A percentile compares a stretch with the other conserved stretches of the same genome.
Conservation (phyloP, 2,797 vertebrate genomes). For the Gymnothorax javanicus region DNA sequence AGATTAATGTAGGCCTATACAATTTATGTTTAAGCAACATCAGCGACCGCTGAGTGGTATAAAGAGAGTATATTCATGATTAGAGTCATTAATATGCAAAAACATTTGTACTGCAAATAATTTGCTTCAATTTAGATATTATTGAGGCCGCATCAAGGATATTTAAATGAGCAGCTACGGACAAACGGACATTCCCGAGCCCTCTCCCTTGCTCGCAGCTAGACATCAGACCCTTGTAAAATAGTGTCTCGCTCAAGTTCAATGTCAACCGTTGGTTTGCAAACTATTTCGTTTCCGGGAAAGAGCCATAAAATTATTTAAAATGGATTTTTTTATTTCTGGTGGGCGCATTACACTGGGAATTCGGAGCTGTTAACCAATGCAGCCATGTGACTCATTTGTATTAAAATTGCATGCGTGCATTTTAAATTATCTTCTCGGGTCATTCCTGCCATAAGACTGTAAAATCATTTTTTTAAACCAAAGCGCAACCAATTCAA, state of each 20-base stretch:
- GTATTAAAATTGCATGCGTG: neutral
- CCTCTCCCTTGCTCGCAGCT: neutral
- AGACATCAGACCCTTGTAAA: neutral
- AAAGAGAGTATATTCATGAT: neutral
- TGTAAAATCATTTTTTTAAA: neutral
- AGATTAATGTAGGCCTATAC: neutral
- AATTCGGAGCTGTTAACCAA: neutral
- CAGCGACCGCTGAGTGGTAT: neutral
- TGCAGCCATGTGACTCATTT: neutral
- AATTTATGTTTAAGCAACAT: neutral
- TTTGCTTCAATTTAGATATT: neutral
- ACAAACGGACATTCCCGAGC: neutral
- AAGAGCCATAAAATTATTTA: neutral
- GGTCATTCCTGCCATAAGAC: neutral
- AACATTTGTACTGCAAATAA: neutral
- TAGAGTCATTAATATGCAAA: neutral
- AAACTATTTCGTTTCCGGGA: neutral
- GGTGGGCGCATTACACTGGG: neutral
- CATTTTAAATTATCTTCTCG: neutral
- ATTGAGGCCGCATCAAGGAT: neutral
- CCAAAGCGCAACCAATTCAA: neutral
- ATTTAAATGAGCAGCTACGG: neutral
- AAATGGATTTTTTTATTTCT: neutral
- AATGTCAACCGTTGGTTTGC: neutral
- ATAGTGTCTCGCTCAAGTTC: neutral